A percentile compares a stretch with the other conserved stretches of the same genome.
Conservation (phyloP, 2,888 invertebrate genomes). For the Cryptophagus acutangulus region DNA sequence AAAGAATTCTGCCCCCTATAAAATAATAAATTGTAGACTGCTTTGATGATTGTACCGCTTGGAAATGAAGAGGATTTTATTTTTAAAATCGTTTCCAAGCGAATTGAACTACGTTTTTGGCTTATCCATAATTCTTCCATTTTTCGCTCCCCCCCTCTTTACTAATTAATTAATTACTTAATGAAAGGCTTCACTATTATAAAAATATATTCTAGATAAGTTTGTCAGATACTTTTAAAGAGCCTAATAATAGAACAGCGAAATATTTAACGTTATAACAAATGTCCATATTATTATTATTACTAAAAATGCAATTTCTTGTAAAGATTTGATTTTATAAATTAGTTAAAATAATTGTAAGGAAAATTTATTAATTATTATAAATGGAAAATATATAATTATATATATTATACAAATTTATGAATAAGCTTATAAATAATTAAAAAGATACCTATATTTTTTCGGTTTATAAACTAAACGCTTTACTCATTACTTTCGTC, state of each 20-base stretch:
- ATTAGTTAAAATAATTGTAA: too few species aligned
- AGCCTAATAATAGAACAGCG: conserved; percentile 38
- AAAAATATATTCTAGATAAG: conserved; percentile 5
- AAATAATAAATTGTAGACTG: neutral
- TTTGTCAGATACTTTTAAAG: conserved; percentile 20
- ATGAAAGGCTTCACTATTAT: conserved; percentile 23
- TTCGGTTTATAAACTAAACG: conserved; percentile 20
- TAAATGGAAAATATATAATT: too few species aligned
- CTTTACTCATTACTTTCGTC: too few species aligned
- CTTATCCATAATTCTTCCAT: conserved; percentile 41
- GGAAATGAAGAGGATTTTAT: conserved; percentile 13
- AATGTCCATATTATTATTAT: too few species aligned
- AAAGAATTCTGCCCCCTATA: conserved; percentile 2
- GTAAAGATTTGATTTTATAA: too few species aligned
- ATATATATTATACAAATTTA: too few species aligned
- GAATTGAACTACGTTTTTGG: conserved; percentile 24
- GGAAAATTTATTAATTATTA: too few species aligned
- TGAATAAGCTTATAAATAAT: too few species aligned
- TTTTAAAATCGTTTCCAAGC: conserved; percentile 29
- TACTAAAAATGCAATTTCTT: too few species aligned
- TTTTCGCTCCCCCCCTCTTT: too few species aligned
- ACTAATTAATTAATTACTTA: too few species aligned
- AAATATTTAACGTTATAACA: conserved; percentile 27
- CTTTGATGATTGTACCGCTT: conserved; percentile 15
- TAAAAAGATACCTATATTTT: too few species aligned